These are phyloP conservation scores for Timandra comae DNA, from an alignment of 2,888 invertebrate genomes.

Conservation along the genomic window DNA sequence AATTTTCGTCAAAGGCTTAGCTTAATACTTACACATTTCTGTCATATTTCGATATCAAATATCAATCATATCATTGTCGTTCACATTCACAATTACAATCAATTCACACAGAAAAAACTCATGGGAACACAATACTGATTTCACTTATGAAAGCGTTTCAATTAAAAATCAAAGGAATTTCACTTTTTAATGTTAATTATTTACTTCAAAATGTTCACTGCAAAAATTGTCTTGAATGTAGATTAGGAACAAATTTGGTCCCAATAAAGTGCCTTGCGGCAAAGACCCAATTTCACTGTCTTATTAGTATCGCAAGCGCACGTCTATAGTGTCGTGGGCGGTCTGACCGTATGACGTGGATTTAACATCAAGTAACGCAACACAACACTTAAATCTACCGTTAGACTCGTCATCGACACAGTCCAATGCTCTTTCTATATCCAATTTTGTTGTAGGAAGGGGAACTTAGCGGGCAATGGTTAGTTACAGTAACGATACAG, in stretches of 20 bases:
- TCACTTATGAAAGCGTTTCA: slow-evolving; percentile 41
- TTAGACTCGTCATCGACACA: slow-evolving; percentile 21
- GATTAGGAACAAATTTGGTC: slow-evolving; percentile 26
- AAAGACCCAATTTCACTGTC: slow-evolving; percentile 40
- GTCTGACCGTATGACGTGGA: slow-evolving; percentile 66
- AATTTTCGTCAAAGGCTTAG: neutral
- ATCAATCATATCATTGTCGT: too few relatives aligned
- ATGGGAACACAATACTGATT: slow-evolving; percentile 35
- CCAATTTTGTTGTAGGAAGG: too few relatives aligned
- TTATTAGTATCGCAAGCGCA: slow-evolving; percentile 42
- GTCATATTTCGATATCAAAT: slow-evolving; percentile 44
- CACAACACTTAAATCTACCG: slow-evolving; percentile 34
- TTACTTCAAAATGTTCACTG: slow-evolving; percentile 28
- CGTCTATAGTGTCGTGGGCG: slow-evolving; percentile 65
- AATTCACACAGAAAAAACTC: slow-evolving; percentile 21
- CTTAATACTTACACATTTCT: slow-evolving; percentile 63
- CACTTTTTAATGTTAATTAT: slow-evolving; percentile 27
- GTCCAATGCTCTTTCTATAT: slow-evolving; percentile 47
- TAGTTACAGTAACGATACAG: slow-evolving; percentile 13
- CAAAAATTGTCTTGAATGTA: slow-evolving; percentile 15
- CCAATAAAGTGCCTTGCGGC: slow-evolving; percentile 39
- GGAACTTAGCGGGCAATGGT: slow-evolving; percentile 31
- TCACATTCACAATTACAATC: slow-evolving; percentile 27
- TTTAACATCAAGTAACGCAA: slow-evolving; percentile 52
- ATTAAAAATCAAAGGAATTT: slow-evolving; percentile 25